phyloP scores from a whole-genome alignment of 2,888 invertebrate genomes.

The Siphlonurus alternatus region DNA sequence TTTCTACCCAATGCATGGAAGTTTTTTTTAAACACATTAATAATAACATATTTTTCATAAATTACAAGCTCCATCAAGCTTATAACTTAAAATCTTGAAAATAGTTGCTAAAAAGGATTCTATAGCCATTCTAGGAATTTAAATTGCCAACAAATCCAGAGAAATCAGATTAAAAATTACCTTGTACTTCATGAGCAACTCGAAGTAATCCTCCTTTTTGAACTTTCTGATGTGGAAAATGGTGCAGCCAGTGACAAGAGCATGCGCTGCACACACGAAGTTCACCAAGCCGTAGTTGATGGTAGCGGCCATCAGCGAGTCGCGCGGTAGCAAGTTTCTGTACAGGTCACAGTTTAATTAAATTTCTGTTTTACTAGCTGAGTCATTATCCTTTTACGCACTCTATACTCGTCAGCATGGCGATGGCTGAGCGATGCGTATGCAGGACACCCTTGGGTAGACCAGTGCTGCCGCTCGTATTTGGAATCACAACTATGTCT shows the following conservation, averaged over 20 bases:
- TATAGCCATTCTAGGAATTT: too few relatives aligned
- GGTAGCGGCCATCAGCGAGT: background rate
- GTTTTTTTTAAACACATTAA: too few relatives aligned
- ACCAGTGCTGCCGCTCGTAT: conserved; percentile 8
- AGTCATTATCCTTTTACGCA: background rate
- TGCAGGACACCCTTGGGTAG: conserved; percentile 5
- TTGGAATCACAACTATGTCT: background rate
- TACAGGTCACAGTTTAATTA: too few relatives aligned
- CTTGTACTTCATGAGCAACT: background rate
- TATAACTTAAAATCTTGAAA: too few relatives aligned
- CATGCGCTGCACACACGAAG: background rate
- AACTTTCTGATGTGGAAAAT: background rate
- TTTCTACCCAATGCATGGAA: too few relatives aligned
- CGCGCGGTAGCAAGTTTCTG: background rate
- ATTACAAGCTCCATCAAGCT: too few relatives aligned
- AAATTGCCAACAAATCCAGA: too few relatives aligned
- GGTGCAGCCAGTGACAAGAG: background rate
- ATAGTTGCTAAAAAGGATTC: too few relatives aligned
- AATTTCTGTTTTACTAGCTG: background rate
- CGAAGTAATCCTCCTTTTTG: background rate
- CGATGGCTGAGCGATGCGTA: conserved; percentile 1
- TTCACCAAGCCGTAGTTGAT: background rate
- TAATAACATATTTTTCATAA: too few relatives aligned
- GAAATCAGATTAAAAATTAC: background rate
- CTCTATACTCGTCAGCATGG: background rate